A percentile compares a stretch with the other conserved stretches of the same genome.
These are phyloP conservation scores for Periophthalmodon schlosseri DNA, from an alignment of 2,113 vertebrate species.

Conservation along the genomic window DNA sequence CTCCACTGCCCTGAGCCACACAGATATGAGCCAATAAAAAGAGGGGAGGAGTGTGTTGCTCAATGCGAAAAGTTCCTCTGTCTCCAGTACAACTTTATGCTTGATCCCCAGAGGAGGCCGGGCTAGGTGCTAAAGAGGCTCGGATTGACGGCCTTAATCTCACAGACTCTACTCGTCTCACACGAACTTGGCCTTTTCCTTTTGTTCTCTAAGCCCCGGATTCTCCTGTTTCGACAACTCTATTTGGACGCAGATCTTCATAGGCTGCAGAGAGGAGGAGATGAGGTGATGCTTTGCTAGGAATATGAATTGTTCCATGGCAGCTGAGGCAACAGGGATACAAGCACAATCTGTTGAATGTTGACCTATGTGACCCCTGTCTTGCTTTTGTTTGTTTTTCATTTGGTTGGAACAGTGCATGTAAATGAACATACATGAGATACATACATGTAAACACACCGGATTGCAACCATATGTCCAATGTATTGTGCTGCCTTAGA, in stretches of 20 bases:
- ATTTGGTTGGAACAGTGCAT: not conserved
- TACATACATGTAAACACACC: too few species aligned
- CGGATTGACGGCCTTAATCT: slow-evolving; percentile 76
- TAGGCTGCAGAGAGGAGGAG: slow-evolving; percentile 15
- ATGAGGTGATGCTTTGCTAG: slow-evolving; percentile 16
- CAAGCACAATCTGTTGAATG: not conserved
- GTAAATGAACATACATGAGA: not conserved
- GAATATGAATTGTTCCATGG: not conserved
- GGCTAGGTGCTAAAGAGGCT: slow-evolving; percentile 45
- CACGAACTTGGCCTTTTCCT: slow-evolving; percentile 59
- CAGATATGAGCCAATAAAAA: slow-evolving; percentile 18
- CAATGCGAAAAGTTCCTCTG: slow-evolving; percentile 63
- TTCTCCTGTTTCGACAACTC: slow-evolving; percentile 67
- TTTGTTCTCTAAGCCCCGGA: slow-evolving; percentile 76
- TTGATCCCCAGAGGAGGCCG: slow-evolving; percentile 65
- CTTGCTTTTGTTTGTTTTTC: not conserved
- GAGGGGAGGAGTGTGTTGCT: slow-evolving; percentile 9
- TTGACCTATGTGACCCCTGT: slow-evolving; percentile 1
- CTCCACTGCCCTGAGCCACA: slow-evolving; percentile 35
- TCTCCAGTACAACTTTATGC: slow-evolving; percentile 66
- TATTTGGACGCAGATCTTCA: slow-evolving; percentile 57
- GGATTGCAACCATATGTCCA: too few species aligned
- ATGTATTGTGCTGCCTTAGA: too few species aligned
- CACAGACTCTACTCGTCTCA: slow-evolving; percentile 43
- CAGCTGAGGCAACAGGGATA: not conserved